Base-by-base conservation (phyloP, 1,140 invertebrate species). In the Pseudomyrmex flavicornis region DNA sequence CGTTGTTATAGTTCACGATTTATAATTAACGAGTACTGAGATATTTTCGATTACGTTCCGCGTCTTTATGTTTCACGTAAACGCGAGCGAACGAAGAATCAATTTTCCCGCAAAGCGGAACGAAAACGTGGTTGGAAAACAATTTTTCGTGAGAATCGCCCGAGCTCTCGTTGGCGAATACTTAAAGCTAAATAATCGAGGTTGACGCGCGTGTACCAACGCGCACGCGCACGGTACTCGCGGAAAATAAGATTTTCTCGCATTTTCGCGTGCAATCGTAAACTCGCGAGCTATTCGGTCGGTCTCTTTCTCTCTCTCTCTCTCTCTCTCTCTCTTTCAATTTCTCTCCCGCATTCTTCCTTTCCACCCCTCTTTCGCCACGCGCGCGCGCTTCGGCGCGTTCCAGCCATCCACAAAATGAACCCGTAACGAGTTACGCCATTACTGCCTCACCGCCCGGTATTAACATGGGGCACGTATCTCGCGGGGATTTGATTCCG, bases 401-500 rank as follows among this genome's bases (percentile, higher is more conserved):
- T 35, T 61, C 44, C 59, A 50, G 68, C 54, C 8, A 59, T 63
- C 22, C 65, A 70, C 68, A 83, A 86, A 91, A 89, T 87, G 75
- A 91, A 90, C 80, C 83, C 56, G 59, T 89, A 90, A 91, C 82
- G 89, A 91, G 85, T 87, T 86, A 83, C 73, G 50, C 76, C 82
- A 82, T 79, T 87, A 85, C 77, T 69, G 72, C 75, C 83, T 84
- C 13, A 74, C 52, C 65, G 50, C 65, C 61, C 73, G 69, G 87
- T 90, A 91, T 90, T 91, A 92, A 90, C 88, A 90, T 85, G 83
- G 68, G 58, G 82, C 90, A 92, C 88, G 89, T 92, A 87, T 12
- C 68, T 82, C 83, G 65, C 73, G 84, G 86, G 87, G 88, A 92
- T 92, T 92, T 92, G 87, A 91, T 91, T 90, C 85, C 84, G 75